A percentile compares a stretch with the other conserved stretches of the same genome.
phyloP scores from a whole-genome alignment of 2,797 vertebrate genomes.

The Poecilia wingei region DNA sequence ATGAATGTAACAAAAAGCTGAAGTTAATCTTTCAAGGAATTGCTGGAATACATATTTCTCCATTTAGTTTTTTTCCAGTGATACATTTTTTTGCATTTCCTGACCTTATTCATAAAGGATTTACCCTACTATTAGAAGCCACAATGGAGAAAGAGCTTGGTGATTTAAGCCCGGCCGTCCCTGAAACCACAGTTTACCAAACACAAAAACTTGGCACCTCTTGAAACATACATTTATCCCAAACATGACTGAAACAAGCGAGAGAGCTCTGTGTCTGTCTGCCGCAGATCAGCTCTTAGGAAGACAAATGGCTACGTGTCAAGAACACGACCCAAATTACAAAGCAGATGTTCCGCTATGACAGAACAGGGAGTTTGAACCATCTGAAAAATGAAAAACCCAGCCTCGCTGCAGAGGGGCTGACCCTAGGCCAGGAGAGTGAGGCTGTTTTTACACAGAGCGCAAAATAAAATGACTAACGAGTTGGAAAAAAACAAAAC shows the following conservation, averaged over 20 bases:
- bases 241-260: slow-evolving; percentile 43
- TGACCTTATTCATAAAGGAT: slow-evolving; percentile 31
- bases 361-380: slow-evolving; percentile 32
- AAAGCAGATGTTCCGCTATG: slow-evolving; percentile 62
- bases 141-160: background rate
- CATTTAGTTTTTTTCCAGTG: slow-evolving; percentile 10
- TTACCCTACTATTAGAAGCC: slow-evolving; percentile 42
- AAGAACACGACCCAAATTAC: slow-evolving; percentile 72
- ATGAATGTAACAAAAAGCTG: background rate
- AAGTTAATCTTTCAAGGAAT: background rate
- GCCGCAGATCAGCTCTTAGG: slow-evolving; percentile 28
- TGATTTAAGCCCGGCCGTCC: slow-evolving; percentile 26
- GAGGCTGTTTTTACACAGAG: slow-evolving; percentile 37
- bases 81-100: slow-evolving; percentile 24
- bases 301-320: slow-evolving; percentile 59
- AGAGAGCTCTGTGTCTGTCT: slow-evolving; percentile 25
- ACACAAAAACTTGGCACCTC: slow-evolving; percentile 46
- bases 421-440: slow-evolving; percentile 39
- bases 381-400: slow-evolving; percentile 38
- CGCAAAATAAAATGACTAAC: slow-evolving; percentile 6
- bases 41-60: slow-evolving; percentile 6
- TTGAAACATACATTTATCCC: slow-evolving; percentile 56
- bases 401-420: slow-evolving; percentile 20
- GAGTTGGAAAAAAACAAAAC: background rate
- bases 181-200: slow-evolving; percentile 36